phyloP scores from a whole-genome alignment of 1,140 invertebrate species.

The Nephotettix cincticeps region DNA sequence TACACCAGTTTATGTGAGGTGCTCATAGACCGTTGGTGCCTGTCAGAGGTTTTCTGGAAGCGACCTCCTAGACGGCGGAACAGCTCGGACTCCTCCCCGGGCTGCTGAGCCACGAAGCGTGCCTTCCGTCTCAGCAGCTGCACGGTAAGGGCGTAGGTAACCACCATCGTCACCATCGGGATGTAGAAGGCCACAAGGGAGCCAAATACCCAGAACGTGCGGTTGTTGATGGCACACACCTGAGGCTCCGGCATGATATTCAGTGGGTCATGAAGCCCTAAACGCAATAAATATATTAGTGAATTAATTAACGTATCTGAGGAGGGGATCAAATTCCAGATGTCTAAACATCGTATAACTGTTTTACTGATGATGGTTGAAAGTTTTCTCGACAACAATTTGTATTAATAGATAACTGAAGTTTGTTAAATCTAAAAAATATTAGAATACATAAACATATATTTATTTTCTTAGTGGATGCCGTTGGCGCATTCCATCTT shows the following conservation, averaged over 20 bases:
- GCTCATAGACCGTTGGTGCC: constrained; percentile 38
- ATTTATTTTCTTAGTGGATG: too few species aligned
- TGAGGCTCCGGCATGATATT: constrained; percentile 76
- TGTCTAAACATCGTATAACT: too few species aligned
- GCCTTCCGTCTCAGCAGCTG: constrained; percentile 74
- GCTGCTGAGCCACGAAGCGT: constrained; percentile 61
- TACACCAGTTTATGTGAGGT: constrained; percentile 20
- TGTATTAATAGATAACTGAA: too few species aligned
- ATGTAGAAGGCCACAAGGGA: constrained; percentile 91
- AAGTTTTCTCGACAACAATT: too few species aligned
- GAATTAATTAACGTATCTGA: too few species aligned
- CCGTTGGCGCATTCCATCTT: too few species aligned
- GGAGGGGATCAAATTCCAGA: too few species aligned
- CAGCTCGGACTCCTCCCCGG: constrained; percentile 55
- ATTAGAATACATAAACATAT: too few species aligned
- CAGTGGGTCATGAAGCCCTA: constrained; percentile 66
- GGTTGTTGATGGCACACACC: constrained; percentile 82
- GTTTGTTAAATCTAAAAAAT: too few species aligned
- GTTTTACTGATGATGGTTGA: too few species aligned
- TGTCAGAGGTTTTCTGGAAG: constrained; percentile 48
- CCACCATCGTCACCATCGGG: constrained; percentile 89
- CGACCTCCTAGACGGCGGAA: constrained; percentile 35
- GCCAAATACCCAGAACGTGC: constrained; percentile 83
- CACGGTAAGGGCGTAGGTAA: constrained; percentile 87
- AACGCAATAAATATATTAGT: too few species aligned